These are phyloP conservation scores for Synchiropus splendidus DNA, from an alignment of 2,113 vertebrate species.

Conservation along the genomic window DNA sequence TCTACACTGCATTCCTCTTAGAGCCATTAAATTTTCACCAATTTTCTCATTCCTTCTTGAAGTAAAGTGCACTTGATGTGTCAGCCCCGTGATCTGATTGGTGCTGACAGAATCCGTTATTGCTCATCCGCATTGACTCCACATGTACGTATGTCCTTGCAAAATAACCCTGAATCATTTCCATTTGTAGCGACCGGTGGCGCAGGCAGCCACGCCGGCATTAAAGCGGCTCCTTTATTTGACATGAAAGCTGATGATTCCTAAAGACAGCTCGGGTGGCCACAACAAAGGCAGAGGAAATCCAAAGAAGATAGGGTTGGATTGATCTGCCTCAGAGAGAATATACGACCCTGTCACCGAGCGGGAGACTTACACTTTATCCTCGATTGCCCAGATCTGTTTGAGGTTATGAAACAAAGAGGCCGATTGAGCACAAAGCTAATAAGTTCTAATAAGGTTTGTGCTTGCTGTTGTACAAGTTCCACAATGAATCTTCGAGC, in stretches of 20 bases:
- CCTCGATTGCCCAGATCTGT: conserved; percentile 15
- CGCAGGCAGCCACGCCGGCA: conserved; percentile 19
- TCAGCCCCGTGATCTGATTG: conserved; percentile 46
- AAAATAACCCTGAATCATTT: conserved; percentile 34
- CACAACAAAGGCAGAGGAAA: conserved; percentile 48
- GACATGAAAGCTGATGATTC: conserved; percentile 54
- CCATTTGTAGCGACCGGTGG: conserved; percentile 40
- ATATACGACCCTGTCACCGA: conserved; percentile 44
- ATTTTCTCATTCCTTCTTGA: conserved; percentile 24
- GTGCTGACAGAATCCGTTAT: conserved; percentile 44
- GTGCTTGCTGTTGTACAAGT: neutral
- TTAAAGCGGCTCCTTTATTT: conserved; percentile 49
- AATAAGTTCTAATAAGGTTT: conserved; percentile 7
- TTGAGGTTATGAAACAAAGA: conserved; percentile 18
- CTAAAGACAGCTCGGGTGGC: conserved; percentile 47
- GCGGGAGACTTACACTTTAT: conserved; percentile 28
- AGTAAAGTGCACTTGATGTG: conserved; percentile 43
- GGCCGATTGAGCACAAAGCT: conserved; percentile 2
- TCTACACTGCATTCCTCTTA: conserved; percentile 53
- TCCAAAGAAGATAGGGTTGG: conserved; percentile 39
- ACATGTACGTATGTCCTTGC: conserved; percentile 33
- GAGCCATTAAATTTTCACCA: conserved; percentile 52
- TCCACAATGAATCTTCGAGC: no score
- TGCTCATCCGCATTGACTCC: conserved; percentile 22
- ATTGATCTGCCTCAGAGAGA: conserved; percentile 42